Evolutionary conservation across 2,797 vertebrate species (phyloP).

Genomic region (Echiichthys vipera): DNA sequence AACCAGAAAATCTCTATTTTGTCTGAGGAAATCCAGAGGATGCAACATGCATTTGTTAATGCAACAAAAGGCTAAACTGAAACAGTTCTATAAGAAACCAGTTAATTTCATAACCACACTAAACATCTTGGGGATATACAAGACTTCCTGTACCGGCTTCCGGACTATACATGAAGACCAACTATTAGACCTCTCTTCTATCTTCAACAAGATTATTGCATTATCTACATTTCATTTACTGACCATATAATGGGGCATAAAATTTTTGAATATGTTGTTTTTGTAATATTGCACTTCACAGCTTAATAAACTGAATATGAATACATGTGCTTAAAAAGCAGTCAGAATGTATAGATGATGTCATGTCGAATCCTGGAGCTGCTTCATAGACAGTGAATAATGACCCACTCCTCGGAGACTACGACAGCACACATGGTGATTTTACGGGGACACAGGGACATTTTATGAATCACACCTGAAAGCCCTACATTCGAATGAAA

Average conservation of each 20-base stretch:
- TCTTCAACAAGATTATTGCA: background rate
- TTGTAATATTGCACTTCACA: background rate
- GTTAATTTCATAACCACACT: background rate
- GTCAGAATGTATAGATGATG: constrained; percentile 31
- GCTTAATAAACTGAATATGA: background rate
- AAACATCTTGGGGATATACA: background rate
- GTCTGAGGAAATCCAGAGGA: background rate
- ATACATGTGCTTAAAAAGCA: constrained; percentile 8
- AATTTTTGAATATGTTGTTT: background rate
- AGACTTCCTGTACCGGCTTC: background rate
- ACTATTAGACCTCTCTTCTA: background rate
- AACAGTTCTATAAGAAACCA: background rate
- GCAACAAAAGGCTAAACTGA: background rate
- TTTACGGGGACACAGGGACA: constrained; percentile 36
- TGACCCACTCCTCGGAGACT: constrained; percentile 43
- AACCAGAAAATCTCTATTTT: background rate
- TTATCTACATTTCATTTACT: background rate
- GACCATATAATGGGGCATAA: background rate
- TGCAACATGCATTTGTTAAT: background rate
- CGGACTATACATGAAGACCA: too few species aligned
- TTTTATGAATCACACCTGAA: constrained; percentile 49
- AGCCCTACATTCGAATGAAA: constrained; percentile 41
- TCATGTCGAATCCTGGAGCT: constrained; percentile 45
- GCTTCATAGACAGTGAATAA: constrained; percentile 49
- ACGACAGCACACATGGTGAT: constrained; percentile 40